These are phyloP conservation scores for Andrena fulva DNA, from an alignment of 2,888 invertebrate genomes.

Conservation along the genomic window DNA sequence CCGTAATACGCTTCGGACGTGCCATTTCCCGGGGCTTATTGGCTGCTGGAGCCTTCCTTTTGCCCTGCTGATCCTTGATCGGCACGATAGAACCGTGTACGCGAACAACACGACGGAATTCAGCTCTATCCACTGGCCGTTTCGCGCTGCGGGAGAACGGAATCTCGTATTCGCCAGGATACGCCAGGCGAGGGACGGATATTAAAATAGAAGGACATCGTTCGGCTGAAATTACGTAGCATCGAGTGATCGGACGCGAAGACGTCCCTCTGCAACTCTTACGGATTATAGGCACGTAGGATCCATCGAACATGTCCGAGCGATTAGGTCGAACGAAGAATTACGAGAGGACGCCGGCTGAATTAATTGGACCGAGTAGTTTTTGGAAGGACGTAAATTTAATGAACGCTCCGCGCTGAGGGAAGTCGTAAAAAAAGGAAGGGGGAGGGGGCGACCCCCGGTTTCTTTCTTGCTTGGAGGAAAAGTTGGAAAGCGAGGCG, in stretches of 20 bases:
- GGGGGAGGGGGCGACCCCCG: neutral
- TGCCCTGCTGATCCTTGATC: constrained; percentile 27
- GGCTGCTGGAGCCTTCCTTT: constrained; percentile 34
- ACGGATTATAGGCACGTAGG: constrained; percentile 2
- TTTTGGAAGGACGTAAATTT: constrained; percentile 31
- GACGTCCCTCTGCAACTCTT: neutral
- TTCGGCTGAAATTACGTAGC: neutral
- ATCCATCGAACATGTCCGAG: neutral
- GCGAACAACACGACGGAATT: neutral
- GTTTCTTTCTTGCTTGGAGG: neutral
- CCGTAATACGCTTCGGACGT: constrained; percentile 46
- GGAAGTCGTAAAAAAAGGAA: constrained; percentile 17
- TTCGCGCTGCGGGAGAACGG: neutral
- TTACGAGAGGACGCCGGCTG: constrained; percentile 19
- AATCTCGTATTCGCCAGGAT: neutral
- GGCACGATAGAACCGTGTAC: constrained; percentile 7
- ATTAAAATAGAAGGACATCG: no score
- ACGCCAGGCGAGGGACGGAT: no score
- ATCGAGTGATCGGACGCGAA: neutral
- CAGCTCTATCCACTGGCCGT: neutral
- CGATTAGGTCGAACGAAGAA: constrained; percentile 36
- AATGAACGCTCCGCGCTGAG: constrained; percentile 5
- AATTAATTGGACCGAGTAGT: constrained; percentile 40
- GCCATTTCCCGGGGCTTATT: constrained; percentile 50
- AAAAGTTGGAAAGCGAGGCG: constrained; percentile 14